Evolutionary conservation across 1,140 invertebrate species (phyloP), one percentile per base, ranked within the genome.

Genomic region (Drosophila dunni): DNA sequence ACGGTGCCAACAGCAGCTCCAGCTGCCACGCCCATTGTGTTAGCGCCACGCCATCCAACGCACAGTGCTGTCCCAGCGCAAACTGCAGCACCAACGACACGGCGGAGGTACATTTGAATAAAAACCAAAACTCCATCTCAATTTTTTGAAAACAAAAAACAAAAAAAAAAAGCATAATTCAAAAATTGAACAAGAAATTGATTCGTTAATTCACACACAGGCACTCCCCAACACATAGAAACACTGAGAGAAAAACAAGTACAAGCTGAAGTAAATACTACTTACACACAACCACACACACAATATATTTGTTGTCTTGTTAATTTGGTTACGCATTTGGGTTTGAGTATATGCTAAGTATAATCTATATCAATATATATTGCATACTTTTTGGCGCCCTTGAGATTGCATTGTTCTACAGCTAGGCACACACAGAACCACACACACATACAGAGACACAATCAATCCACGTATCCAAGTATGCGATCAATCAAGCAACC

Each of bases 61-160:
- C 83, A 86, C 65, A 88, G 40, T 29, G 79, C 69, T 34, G 46
- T 85, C 61, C 71, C 75, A 68, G 67, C 75, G 40, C 92, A 62
- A 51, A 24, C 93, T 82, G 93, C 93, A 92, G 92, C 93, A 90
- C 91, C 93, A 88, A 92, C 93, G 66, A 92, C 93, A 92, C 93
- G 93, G 88, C 85, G 93, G 90, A 93, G 93, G 93, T 93, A 93
- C 84, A 75, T 78, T 75, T 40, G 34, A 58, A 29, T 3, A 40
- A 61, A 62, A 61, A 34, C 24, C 46, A 65, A 70, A 64, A 40
- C 29, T 46, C 48, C 42, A 63, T 38, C 11, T 24, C 33, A 61
- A 45, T 63, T 63, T 62, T 46, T 63, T 33, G 34, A 58, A 29
- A 58, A n/a, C 6, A 10, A 40, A 61, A 62, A 48, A 15, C 38